These are phyloP conservation scores for Aldrovandia affinis DNA, from an alignment of 2,797 vertebrate species.

Conservation along the genomic window DNA sequence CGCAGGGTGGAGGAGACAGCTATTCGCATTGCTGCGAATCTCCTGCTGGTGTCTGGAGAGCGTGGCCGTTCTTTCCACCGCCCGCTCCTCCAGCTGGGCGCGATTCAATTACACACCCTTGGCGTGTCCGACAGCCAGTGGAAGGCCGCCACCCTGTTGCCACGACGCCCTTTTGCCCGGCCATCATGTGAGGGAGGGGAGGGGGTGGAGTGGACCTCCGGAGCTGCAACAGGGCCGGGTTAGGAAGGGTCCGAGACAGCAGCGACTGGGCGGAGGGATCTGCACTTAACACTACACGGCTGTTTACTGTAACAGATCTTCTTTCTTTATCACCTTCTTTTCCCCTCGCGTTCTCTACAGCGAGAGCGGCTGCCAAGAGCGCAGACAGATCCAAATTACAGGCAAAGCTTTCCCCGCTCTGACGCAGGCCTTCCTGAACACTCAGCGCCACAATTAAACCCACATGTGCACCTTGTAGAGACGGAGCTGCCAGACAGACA, in stretches of 20 bases:
- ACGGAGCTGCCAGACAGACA: not conserved
- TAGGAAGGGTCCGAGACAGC: too few relatives aligned
- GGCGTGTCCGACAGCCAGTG: constrained; percentile 28
- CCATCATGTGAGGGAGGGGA: not conserved
- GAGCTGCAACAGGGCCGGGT: not conserved
- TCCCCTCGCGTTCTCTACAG: not conserved
- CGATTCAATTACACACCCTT: constrained; percentile 58
- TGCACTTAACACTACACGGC: constrained; percentile 41
- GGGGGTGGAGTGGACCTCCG: not conserved
- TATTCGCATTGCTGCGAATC: not conserved
- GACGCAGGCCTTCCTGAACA: constrained; percentile 30
- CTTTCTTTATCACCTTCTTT: constrained; percentile 37
- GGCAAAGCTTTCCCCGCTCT: constrained; percentile 16
- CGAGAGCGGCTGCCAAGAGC: constrained; percentile 5
- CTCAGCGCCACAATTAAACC: constrained; percentile 26
- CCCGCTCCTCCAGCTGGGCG: constrained; percentile 33
- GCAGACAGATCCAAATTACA: constrained; percentile 29
- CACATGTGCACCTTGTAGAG: constrained; percentile 31
- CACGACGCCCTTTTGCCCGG: not conserved
- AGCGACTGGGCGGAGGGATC: not conserved
- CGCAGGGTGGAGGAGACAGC: not conserved
- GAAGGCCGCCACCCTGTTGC: constrained; percentile 10
- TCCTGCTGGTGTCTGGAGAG: not conserved
- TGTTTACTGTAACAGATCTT: constrained; percentile 36
- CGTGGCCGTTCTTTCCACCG: too few relatives aligned